Conservation (phyloP, 2,113 vertebrate species). For the Eleginops maclovinus region DNA sequence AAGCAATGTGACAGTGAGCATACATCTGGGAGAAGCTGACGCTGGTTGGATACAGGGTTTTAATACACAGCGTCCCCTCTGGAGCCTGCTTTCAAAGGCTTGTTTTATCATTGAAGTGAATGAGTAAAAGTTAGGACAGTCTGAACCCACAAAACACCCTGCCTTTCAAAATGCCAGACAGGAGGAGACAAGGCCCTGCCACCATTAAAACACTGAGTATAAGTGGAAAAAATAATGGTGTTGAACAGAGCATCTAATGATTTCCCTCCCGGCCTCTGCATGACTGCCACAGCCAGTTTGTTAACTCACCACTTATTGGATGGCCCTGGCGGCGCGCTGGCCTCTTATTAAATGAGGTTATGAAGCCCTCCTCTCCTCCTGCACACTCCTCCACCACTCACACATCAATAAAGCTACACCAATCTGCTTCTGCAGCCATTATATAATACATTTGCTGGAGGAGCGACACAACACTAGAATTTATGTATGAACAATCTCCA, state of each 20-base stretch:
- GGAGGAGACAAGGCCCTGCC: not conserved
- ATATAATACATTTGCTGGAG: slow-evolving; percentile 66
- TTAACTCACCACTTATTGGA: slow-evolving; percentile 49
- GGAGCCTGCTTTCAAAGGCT: not conserved
- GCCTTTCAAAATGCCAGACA: slow-evolving; percentile 3
- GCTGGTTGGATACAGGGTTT: slow-evolving; percentile 16
- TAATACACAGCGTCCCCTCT: not conserved
- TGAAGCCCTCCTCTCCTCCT: slow-evolving; percentile 38
- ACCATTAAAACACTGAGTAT: not conserved
- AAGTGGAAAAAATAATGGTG: slow-evolving; percentile 12
- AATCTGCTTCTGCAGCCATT: slow-evolving; percentile 76
- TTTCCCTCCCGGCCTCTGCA: slow-evolving; percentile 2
- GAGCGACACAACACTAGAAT: slow-evolving; percentile 14
- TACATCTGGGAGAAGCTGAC: not conserved
- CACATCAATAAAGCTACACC: slow-evolving; percentile 70
- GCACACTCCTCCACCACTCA: slow-evolving; percentile 45
- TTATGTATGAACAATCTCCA: slow-evolving; percentile 5
- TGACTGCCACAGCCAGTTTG: slow-evolving; percentile 37
- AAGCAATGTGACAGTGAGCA: not conserved
- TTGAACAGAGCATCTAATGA: slow-evolving; percentile 17
- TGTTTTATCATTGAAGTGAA: not conserved
- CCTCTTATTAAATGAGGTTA: slow-evolving; percentile 50
- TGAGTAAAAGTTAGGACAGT: not conserved
- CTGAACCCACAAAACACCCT: not conserved
- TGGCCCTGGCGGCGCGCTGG: slow-evolving; percentile 39